Percentiles rank a stretch among this genome's conserved stretches.
Evolutionary conservation across 2,113 vertebrate species (phyloP).

Genomic region (Forbesichthys agassizii): DNA sequence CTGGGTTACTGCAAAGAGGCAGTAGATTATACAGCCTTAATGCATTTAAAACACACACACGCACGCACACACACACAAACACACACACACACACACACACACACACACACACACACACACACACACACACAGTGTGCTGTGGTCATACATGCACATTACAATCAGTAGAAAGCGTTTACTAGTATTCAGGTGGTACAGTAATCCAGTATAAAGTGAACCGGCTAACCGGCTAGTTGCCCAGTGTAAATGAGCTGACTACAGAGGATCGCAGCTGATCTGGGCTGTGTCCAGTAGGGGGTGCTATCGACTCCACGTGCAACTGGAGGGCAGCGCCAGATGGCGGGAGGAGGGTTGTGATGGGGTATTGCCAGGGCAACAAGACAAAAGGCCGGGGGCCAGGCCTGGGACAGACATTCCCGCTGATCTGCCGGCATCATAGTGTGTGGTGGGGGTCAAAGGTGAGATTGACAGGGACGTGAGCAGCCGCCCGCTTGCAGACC

Average conservation of each 20-base stretch:
- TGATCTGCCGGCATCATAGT: slow-evolving; percentile 42
- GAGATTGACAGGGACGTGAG: slow-evolving; percentile 41
- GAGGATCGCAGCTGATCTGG: slow-evolving; percentile 68
- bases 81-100: background rate
- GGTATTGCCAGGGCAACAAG: slow-evolving; percentile 24
- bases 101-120: slow-evolving; percentile 6
- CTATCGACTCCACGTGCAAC: slow-evolving; percentile 54
- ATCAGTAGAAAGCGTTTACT: slow-evolving; percentile 26
- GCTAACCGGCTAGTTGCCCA: slow-evolving; percentile 10
- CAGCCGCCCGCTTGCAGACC: slow-evolving; percentile 37
- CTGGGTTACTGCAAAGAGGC: no score
- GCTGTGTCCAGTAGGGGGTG: slow-evolving; percentile 62
- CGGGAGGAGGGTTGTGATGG: background rate
- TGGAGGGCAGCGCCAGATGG: slow-evolving; percentile 41
- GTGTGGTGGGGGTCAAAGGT: slow-evolving; percentile 19
- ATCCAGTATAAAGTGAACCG: background rate
- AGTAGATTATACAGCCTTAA: no score
- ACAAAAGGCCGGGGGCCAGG: slow-evolving; percentile 1
- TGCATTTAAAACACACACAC: slow-evolving; percentile 72
- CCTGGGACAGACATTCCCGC: slow-evolving; percentile 15
- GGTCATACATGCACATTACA: slow-evolving; percentile 9
- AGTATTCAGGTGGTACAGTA: slow-evolving; percentile 11
- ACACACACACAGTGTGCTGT: slow-evolving; percentile 12
- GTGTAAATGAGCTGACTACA: slow-evolving; percentile 62
- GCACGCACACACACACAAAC: slow-evolving; percentile 1